Conservation (phyloP, 2,797 vertebrate genomes). For the Ceryle rudis region DNA sequence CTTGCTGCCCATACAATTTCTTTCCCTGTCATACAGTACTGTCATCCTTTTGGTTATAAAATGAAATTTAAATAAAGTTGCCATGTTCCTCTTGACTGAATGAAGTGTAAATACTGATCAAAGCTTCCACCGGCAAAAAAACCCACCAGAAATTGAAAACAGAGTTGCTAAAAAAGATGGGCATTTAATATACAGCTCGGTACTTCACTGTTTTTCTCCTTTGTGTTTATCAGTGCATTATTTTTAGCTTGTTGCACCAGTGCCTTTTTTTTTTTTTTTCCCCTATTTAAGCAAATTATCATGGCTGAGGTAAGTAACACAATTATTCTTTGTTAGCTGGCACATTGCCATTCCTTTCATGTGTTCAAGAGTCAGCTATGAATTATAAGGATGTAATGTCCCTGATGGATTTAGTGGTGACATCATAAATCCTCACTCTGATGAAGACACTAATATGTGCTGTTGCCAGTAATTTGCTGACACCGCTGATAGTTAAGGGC, state of each 20-base stretch:
- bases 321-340: constrained; percentile 60
- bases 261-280: not conserved
- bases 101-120: not conserved
- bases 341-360: constrained; percentile 47
- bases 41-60: not conserved
- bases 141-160: not conserved
- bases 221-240: constrained; percentile 3
- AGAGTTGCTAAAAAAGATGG: not conserved
- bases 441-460: constrained; percentile 36
- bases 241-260: constrained; percentile 22
- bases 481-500: constrained; percentile 26
- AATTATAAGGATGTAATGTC: constrained; percentile 44
- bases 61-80: not conserved
- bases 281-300: constrained; percentile 50
- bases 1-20: not conserved
- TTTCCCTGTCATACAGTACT: not conserved
- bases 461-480: constrained; percentile 55
- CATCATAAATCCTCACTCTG: constrained; percentile 57
- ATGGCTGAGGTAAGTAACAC: constrained; percentile 29
- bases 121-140: not conserved
- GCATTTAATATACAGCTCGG: not conserved
- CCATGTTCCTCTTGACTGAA: not conserved
- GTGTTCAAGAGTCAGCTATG: constrained; percentile 36
- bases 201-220: not conserved
- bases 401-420: constrained; percentile 49